Percentiles rank a stretch among this genome's conserved stretches.
Evolutionary conservation across 2,113 vertebrate genomes (phyloP).

Genomic region (Enhydra lutris): DNA sequence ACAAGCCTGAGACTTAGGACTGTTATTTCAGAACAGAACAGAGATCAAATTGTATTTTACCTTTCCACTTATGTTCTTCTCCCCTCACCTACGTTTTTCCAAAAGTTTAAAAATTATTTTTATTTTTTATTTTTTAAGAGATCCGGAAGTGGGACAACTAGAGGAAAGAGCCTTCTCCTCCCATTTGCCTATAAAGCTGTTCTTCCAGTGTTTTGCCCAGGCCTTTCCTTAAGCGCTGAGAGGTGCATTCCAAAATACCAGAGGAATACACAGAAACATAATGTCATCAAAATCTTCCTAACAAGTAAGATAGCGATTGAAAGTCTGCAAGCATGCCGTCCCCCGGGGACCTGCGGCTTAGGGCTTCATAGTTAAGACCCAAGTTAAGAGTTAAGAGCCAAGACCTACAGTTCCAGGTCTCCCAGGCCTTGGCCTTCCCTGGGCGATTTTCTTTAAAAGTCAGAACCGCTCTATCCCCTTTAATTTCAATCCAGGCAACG

Average conservation of each 20-base stretch:
- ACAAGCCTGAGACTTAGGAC: neutral
- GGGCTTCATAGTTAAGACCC: neutral
- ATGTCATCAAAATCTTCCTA: slow-evolving; percentile 58
- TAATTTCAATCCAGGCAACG: slow-evolving; percentile 45
- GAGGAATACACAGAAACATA: slow-evolving; percentile 47
- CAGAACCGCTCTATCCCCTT: neutral
- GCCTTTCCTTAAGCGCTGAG: slow-evolving; percentile 32
- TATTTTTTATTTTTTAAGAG: neutral
- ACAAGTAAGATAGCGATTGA: slow-evolving; percentile 35
- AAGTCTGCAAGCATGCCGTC: slow-evolving; percentile 31
- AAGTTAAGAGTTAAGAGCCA: neutral
- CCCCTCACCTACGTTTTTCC: neutral
- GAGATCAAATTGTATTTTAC: neutral
- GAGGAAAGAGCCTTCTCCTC: neutral
- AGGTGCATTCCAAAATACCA: slow-evolving; percentile 47
- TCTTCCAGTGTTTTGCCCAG: slow-evolving; percentile 26
- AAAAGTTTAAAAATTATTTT: neutral
- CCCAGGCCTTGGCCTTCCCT: neutral
- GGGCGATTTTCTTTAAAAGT: slow-evolving; percentile 43
- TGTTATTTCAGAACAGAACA: neutral
- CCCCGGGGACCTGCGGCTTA: neutral
- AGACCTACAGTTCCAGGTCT: neutral
- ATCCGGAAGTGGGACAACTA: neutral
- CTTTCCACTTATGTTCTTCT: neutral
- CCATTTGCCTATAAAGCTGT: neutral